Conservation (phyloP, 2,888 invertebrate species). For the Spilosoma lubricipeda region DNA sequence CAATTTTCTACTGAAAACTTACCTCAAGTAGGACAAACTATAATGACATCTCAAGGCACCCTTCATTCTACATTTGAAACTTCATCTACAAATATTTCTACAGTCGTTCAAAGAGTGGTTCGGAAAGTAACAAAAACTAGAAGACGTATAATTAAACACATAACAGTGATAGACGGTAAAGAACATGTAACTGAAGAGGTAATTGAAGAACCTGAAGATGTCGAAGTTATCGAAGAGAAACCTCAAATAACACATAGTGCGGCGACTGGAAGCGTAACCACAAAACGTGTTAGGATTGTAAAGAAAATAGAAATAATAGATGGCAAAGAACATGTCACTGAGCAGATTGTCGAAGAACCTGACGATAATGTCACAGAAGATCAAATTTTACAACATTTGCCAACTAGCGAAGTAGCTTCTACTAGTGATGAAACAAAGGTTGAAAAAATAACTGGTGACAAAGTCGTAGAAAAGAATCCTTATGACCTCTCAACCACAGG, state of each 20-base stretch:
- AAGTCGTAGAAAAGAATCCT: not conserved
- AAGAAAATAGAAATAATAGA: slow-evolving; percentile 90
- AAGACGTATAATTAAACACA: slow-evolving; percentile 90
- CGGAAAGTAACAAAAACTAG: slow-evolving; percentile 90
- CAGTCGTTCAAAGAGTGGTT: slow-evolving; percentile 92
- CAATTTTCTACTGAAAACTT: slow-evolving; percentile 10
- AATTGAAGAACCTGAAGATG: slow-evolving; percentile 93
- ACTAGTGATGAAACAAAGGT: not conserved
- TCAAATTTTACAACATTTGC: not conserved
- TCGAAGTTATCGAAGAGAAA: slow-evolving; percentile 90
- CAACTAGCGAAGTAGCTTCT: not conserved
- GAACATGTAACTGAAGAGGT: slow-evolving; percentile 94
- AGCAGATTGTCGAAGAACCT: slow-evolving; percentile 94
- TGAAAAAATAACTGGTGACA: not conserved
- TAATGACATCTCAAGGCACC: slow-evolving; percentile 54
- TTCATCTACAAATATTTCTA: slow-evolving; percentile 76
- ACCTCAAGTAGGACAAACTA: slow-evolving; percentile 53
- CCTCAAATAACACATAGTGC: slow-evolving; percentile 64
- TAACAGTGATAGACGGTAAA: slow-evolving; percentile 92
- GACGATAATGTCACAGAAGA: slow-evolving; percentile 84
- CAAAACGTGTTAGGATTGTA: slow-evolving; percentile 86
- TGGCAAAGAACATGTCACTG: slow-evolving; percentile 93
- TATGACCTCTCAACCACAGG: not conserved
- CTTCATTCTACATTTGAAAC: slow-evolving; percentile 62
- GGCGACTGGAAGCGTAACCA: slow-evolving; percentile 68